Evolutionary conservation across 2,888 invertebrate species (phyloP).

Genomic region (Drosophila mulleri): DNA sequence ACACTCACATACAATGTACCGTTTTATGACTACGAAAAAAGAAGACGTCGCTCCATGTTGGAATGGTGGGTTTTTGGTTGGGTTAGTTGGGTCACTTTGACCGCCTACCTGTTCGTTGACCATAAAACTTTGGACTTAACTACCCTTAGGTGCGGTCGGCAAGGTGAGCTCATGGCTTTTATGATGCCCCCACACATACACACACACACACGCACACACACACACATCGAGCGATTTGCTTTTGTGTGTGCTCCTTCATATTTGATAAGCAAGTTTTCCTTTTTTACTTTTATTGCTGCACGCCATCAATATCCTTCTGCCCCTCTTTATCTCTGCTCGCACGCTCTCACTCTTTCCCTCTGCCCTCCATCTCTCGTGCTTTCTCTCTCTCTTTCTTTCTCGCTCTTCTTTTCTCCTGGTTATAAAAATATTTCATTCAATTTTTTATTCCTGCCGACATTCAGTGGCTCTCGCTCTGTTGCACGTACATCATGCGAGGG

Average conservation of each 20-base stretch:
- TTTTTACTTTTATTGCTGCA: slow-evolving; percentile 53
- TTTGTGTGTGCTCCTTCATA: slow-evolving; percentile 75
- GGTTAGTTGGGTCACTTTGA: slow-evolving; percentile 48
- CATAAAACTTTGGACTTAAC: slow-evolving; percentile 77
- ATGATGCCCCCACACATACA: slow-evolving; percentile 56
- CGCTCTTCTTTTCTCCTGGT: slow-evolving; percentile 50
- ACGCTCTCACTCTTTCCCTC: slow-evolving; percentile 1
- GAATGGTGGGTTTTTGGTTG: slow-evolving; percentile 17
- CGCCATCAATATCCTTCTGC: slow-evolving; percentile 72
- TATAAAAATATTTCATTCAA: slow-evolving; percentile 83
- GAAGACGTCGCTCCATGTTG: slow-evolving; percentile 15
- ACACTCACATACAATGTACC: slow-evolving; percentile 39
- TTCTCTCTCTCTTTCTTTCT: slow-evolving; percentile 15
- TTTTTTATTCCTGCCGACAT: slow-evolving; percentile 71
- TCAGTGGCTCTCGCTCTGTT: slow-evolving; percentile 52
- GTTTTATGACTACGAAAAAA: slow-evolving; percentile 67
- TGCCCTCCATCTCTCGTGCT: slow-evolving; percentile 13
- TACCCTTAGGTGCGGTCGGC: slow-evolving; percentile 70
- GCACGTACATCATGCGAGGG: slow-evolving; percentile 24
- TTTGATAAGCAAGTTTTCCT: slow-evolving; percentile 76
- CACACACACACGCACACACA: slow-evolving; percentile 1
- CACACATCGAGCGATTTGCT: slow-evolving; percentile 55
- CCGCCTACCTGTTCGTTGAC: slow-evolving; percentile 69
- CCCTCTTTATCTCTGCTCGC: slow-evolving; percentile 5
- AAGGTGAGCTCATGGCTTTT: slow-evolving; percentile 79